Evolutionary conservation across 23 tunicate species (phyloP).

Genomic region (Trididemnum clinides): DNA sequence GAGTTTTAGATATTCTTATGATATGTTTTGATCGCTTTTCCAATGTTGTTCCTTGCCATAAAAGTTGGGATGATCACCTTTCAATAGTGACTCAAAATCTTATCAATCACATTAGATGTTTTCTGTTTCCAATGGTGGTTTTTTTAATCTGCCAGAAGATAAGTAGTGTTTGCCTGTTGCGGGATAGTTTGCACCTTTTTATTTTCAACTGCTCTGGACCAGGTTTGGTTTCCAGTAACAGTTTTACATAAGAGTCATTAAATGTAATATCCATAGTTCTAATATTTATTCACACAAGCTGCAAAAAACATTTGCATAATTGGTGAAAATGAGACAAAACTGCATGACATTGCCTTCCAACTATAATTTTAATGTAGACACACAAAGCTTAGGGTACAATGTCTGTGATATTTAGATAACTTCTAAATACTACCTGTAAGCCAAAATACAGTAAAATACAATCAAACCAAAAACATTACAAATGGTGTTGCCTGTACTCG

Average conservation of each 20-base stretch:
- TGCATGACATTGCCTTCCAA: too few relatives aligned
- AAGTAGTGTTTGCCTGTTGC: not conserved
- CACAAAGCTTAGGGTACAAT: too few relatives aligned
- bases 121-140: not conserved
- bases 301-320: too few relatives aligned
- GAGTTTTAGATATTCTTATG: not conserved
- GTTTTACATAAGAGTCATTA: not conserved
- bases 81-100: not conserved
- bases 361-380: too few relatives aligned
- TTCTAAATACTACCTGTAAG: too few relatives aligned
- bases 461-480: too few relatives aligned
- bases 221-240: not conserved
- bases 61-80: not conserved
- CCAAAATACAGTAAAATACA: too few relatives aligned
- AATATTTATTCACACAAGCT: not conserved
- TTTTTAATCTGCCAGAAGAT: not conserved
- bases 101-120: not conserved
- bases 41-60: not conserved
- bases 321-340: too few relatives aligned
- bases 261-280: not conserved
- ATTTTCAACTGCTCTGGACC: not conserved
- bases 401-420: too few relatives aligned
- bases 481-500: too few relatives aligned
- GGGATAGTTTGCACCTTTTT: not conserved
- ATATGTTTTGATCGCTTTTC: not conserved